A percentile compares a stretch with the other conserved stretches of the same genome.
Evolutionary conservation across 2,113 vertebrate species (phyloP).

Genomic region (Vidua macroura): DNA sequence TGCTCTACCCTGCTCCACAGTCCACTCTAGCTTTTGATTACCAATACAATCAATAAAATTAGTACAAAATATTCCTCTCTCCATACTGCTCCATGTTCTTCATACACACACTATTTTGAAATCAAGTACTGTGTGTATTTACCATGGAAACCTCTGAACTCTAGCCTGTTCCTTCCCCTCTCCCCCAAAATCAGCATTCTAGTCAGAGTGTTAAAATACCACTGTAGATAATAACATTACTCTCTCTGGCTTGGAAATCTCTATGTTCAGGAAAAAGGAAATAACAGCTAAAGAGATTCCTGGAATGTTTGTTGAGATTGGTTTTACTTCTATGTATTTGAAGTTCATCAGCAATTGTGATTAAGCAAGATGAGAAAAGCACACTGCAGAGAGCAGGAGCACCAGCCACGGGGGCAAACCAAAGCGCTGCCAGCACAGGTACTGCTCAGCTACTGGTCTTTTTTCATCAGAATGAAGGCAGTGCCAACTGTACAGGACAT

Average conservation of each 20-base stretch:
- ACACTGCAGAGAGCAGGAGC: background rate
- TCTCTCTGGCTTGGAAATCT: background rate
- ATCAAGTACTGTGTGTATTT: background rate
- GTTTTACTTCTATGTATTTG: background rate
- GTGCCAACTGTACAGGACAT: background rate
- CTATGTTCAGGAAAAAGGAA: background rate
- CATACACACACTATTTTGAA: background rate
- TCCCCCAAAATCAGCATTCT: background rate
- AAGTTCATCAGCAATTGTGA: background rate
- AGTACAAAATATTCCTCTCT: background rate
- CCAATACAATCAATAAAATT: background rate
- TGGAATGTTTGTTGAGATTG: background rate
- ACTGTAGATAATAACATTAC: background rate
- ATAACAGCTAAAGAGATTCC: background rate
- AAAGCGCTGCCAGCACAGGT: background rate
- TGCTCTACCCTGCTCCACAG: background rate
- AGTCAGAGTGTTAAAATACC: background rate
- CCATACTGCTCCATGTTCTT: background rate
- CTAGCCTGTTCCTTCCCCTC: background rate
- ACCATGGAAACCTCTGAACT: background rate
- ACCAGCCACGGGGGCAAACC: fast-evolving
- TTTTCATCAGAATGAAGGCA: background rate
- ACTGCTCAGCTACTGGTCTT: background rate
- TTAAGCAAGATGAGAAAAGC: background rate
- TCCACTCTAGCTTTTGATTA: background rate